phyloP scores from a whole-genome alignment of 2,888 invertebrate species.

The Prenolepis imparis region DNA sequence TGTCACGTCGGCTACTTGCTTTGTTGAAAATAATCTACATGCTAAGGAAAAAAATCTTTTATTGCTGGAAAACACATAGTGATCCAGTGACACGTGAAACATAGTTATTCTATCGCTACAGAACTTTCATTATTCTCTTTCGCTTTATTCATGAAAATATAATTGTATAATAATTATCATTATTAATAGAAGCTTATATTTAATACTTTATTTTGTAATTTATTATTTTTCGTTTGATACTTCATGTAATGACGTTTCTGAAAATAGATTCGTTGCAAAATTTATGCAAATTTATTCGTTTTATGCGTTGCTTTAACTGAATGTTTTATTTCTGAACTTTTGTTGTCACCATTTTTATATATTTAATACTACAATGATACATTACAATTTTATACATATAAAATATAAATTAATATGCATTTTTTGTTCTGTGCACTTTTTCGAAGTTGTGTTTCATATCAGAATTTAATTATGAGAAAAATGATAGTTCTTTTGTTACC shows the following conservation, averaged over 20 bases:
- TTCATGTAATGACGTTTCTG: conserved; percentile 26
- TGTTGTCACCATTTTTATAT: background rate
- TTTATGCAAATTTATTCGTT: background rate
- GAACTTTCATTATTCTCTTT: conserved; percentile 40
- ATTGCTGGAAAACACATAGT: conserved; percentile 11
- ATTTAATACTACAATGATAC: background rate
- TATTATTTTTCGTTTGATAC: conserved; percentile 30
- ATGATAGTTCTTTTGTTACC: background rate
- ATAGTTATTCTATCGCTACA: conserved; percentile 11
- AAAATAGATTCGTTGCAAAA: conserved; percentile 7
- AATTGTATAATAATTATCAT: conserved; percentile 17
- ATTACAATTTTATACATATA: background rate
- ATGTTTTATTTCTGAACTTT: background rate
- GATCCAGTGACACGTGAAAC: conserved; percentile 42
- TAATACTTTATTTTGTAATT: background rate
- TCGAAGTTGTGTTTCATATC: background rate
- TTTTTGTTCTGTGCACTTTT: background rate
- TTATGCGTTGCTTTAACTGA: conserved; percentile 34
- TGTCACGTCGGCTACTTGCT: background rate
- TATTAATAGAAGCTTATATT: background rate
- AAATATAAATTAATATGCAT: background rate
- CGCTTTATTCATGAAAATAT: conserved; percentile 24
- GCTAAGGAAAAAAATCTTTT: conserved; percentile 24
- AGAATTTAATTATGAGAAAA: background rate
- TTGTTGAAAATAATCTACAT: conserved; percentile 36